Percentiles rank a stretch among this genome's conserved stretches.
These are phyloP conservation scores for Drosophila novamexicana DNA, from an alignment of 1,140 invertebrate genomes.

Conservation along the genomic window DNA sequence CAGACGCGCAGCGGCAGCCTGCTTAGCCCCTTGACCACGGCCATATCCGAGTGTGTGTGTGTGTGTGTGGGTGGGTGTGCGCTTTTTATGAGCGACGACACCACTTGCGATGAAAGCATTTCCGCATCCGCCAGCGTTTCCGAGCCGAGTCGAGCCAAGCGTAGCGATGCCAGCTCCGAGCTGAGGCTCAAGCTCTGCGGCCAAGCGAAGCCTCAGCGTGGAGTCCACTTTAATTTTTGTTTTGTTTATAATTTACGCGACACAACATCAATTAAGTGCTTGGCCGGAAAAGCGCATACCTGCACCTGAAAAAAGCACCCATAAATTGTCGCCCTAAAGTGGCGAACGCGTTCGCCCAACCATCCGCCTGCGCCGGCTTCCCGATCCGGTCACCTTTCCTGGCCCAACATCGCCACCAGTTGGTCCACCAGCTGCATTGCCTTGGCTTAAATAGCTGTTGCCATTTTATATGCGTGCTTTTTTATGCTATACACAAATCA, in stretches of 20 bases:
- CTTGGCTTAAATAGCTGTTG: slow-evolving; percentile 66
- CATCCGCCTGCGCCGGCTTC: background rate
- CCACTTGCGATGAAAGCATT: slow-evolving; percentile 81
- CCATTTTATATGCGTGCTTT: slow-evolving; percentile 70
- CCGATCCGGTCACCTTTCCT: slow-evolving; percentile 18
- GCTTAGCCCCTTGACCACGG: slow-evolving; percentile 75
- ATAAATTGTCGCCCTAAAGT: slow-evolving; percentile 80
- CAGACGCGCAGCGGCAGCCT: slow-evolving; percentile 42
- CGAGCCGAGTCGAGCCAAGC: slow-evolving; percentile 16
- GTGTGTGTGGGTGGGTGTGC: slow-evolving; percentile 33
- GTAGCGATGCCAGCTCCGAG: background rate
- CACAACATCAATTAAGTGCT: slow-evolving; percentile 83
- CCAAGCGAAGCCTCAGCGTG: slow-evolving; percentile 43
- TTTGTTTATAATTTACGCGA: slow-evolving; percentile 83
- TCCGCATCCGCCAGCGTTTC: slow-evolving; percentile 70
- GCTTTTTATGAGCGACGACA: slow-evolving; percentile 70
- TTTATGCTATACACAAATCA: slow-evolving; percentile 70
- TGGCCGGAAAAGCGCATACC: slow-evolving; percentile 81
- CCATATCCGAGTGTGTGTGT: slow-evolving; percentile 20
- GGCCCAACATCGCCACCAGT: slow-evolving; percentile 2
- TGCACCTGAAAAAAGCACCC: slow-evolving; percentile 79
- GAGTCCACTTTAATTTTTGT: slow-evolving; percentile 83
- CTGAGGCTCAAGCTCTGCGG: slow-evolving; percentile 2
- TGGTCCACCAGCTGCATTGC: slow-evolving; percentile 61
- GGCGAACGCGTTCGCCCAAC: slow-evolving; percentile 39